Conservation (phyloP, 2,888 invertebrate species). For the Xanthorhoe spadicearia region DNA sequence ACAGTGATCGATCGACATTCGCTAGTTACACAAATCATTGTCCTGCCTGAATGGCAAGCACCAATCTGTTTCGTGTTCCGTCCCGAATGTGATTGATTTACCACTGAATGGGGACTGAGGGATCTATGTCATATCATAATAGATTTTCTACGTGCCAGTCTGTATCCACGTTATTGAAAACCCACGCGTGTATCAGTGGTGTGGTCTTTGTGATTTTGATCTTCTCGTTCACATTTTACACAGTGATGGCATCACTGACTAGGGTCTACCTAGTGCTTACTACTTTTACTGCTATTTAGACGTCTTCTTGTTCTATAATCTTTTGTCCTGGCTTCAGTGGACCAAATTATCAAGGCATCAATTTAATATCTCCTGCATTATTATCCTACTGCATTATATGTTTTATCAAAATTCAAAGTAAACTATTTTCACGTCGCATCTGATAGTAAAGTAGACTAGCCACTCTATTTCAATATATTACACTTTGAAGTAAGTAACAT, state of each 20-base stretch:
- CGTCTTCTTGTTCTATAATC: too few species aligned
- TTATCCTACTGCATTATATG: too few species aligned
- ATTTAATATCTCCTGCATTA: background rate
- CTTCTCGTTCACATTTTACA: too few species aligned
- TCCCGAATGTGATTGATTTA: conserved; percentile 45
- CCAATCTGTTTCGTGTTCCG: conserved; percentile 45
- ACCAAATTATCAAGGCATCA: too few species aligned
- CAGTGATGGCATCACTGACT: too few species aligned
- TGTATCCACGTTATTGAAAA: conserved; percentile 2
- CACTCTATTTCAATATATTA: background rate
- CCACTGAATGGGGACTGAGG: conserved; percentile 37
- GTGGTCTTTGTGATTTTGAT: background rate
- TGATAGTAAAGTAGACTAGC: background rate
- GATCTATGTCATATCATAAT: conserved; percentile 38
- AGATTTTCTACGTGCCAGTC: conserved; percentile 15
- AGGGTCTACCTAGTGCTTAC: too few species aligned
- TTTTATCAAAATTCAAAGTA: background rate
- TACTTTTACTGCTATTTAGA: too few species aligned
- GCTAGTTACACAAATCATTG: conserved; percentile 45
- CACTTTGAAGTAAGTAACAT: background rate
- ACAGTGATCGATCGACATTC: conserved; percentile 38
- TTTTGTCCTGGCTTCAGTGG: too few species aligned
- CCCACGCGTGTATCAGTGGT: background rate
- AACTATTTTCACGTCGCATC: background rate
- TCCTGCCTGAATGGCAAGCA: conserved; percentile 42